These are phyloP conservation scores for Himantopus leucocephalus DNA, from an alignment of 2,113 vertebrate species.

Conservation along the genomic window DNA sequence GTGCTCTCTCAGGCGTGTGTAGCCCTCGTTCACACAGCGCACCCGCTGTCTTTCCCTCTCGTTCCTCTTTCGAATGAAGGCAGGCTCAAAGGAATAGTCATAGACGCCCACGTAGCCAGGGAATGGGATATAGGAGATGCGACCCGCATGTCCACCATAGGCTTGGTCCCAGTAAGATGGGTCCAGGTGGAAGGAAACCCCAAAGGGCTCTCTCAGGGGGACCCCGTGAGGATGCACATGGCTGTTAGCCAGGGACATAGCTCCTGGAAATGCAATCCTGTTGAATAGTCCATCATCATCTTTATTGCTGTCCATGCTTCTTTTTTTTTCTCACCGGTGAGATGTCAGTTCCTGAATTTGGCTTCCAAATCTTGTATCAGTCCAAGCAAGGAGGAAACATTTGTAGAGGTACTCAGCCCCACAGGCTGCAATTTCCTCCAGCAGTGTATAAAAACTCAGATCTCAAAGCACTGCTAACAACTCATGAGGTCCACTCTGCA, in stretches of 20 bases:
- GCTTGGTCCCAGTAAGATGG: constrained; percentile 65
- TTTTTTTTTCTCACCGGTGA: not conserved
- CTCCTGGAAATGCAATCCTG: constrained; percentile 56
- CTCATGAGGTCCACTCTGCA: not conserved
- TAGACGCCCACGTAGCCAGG: constrained; percentile 74
- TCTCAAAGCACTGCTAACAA: not conserved
- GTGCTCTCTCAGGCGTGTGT: constrained; percentile 87
- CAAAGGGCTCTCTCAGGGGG: constrained; percentile 49
- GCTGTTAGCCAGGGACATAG: constrained; percentile 51
- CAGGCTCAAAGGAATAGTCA: constrained; percentile 83
- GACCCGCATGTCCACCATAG: constrained; percentile 39
- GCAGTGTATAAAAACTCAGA: not conserved
- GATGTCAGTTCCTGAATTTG: not conserved
- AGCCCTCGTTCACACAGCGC: constrained; percentile 91
- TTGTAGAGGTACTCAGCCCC: not conserved
- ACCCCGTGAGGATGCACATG: constrained; percentile 5
- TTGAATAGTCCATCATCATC: constrained; percentile 13
- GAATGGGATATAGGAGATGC: constrained; percentile 74
- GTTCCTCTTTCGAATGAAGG: constrained; percentile 89
- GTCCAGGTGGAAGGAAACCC: constrained; percentile 72
- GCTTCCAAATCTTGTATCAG: not conserved
- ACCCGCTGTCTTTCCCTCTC: constrained; percentile 90
- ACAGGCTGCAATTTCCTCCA: not conserved
- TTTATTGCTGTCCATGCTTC: constrained; percentile 61
- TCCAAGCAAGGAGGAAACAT: constrained; percentile 10